Base-by-base conservation (phyloP, 1,140 invertebrate genomes). In the Solen grandis region DNA sequence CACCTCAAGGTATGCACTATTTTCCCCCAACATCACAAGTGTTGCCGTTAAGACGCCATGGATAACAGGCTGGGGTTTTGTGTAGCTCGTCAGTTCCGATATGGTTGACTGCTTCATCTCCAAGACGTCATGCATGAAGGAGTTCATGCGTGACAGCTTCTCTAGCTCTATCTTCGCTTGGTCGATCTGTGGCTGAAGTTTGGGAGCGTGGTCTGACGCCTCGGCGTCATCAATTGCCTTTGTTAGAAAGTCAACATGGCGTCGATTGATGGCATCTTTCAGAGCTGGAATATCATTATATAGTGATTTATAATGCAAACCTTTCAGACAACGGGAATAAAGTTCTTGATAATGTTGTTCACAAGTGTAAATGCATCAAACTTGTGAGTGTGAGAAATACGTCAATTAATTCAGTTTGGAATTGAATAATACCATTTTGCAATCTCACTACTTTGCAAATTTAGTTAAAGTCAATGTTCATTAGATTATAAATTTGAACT, bases 191-290 rank as follows among this genome's bases (percentile, higher is more conserved):
- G 52, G 57, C 19, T 29, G 19, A 1, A 79, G 68, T 14, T 29
- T 31, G 4, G 38, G 1, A 0, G 27, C 36, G 35, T 70, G 68
- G 29, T 59, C 36, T 1, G 77, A 79, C 1, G 13, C 31, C n/a
- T 79, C 65, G n/a, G 77, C 66, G 22, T 69, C n/a, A 14, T 63
- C 57, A 29, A 79, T 79, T 1, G 77, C 65, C 36, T 62, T 60
- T 2, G 14, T 50, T 19, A 79, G 52, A 8, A 72, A 22, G 0
- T 70, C 77, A 25, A 25, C 38, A 31, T 79, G 70, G n/a, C 66
- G 10, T 8, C 66, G 65, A 31, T 69, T 70, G 38, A 79, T 79
- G 19, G 77, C 66, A 46, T 79, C 77, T 63, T 79, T 79, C 41
- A 79, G 31, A 8, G 33, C 77, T 79, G 38, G 31, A 74, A 62